These are phyloP conservation scores for Cheirogaleus medius DNA, from an alignment of 2,113 vertebrate species.

Conservation along the genomic window DNA sequence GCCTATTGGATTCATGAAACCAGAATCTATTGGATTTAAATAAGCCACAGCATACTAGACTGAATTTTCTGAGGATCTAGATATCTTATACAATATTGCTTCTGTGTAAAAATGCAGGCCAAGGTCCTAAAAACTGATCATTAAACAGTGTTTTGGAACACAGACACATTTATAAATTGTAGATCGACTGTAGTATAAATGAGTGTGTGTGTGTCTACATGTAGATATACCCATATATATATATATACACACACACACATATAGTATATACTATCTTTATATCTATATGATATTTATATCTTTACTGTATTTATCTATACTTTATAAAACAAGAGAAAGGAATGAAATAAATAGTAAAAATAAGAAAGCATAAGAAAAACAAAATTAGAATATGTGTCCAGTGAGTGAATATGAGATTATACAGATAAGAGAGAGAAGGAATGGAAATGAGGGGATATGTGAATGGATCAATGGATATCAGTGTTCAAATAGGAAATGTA, in stretches of 20 bases:
- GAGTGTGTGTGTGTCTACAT: neutral
- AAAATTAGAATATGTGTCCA: neutral
- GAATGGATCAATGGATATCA: neutral
- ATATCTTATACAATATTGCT: neutral
- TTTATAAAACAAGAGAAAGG: neutral
- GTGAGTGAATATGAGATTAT: neutral
- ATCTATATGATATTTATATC: neutral
- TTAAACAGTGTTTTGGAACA: neutral
- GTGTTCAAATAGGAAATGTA: conserved; percentile 5
- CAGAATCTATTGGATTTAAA: neutral
- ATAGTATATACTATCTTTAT: neutral
- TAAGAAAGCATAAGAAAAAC: conserved; percentile 22
- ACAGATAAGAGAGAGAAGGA: neutral
- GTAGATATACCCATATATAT: neutral
- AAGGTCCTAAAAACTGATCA: neutral
- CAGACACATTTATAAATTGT: neutral
- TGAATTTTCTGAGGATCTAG: neutral
- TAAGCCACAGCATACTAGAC: neutral
- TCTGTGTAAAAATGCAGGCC: neutral
- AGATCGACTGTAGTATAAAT: neutral
- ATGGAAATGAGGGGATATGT: neutral
- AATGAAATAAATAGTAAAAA: conserved; percentile 3
- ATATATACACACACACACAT: neutral
- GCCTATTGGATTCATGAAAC: neutral
- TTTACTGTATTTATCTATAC: neutral